Evolutionary conservation across 2,888 invertebrate genomes (phyloP), one percentile per base, ranked within the genome.

Genomic region (Drosophila fungiperda): DNA sequence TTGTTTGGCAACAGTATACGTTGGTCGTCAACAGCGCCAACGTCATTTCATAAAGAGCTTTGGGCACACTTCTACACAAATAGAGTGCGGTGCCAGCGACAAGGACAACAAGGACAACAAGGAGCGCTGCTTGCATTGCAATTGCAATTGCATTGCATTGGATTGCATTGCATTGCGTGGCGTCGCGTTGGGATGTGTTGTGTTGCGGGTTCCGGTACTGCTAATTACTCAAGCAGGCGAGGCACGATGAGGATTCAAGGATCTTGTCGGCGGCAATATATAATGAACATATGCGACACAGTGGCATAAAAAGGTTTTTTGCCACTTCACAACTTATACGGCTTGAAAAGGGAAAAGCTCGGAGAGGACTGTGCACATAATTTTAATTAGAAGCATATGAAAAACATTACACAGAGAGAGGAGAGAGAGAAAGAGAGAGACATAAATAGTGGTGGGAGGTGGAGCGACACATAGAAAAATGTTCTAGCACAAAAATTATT

Each of bases 321-420:
- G 61, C 75, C 71, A 71, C 76, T 69, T 84, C 53, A 78, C 62
- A 77, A 80, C 54, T 67, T 60, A 50, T 60, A 61, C 52, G 67
- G 58, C 40, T 62, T 23, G 52, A 26, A 62, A 29, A 58, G 59
- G 50, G n/a, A 73, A 49, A 20, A 57, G 45, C 23, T 23, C 45
- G 29, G 29, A 20, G 23, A n/a, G 23, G 35, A 23, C n/a, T 20
- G 29, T 17, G 66, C 64, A 72, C 71, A 78, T 83, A 85, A 83
- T 87, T 85, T 83, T 85, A 85, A 85, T 85, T 85, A 85, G 85
- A 85, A 83, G 76, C 83, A 87, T 87, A 77, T 87, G 79, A 74
- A 72, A 70, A 68, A 55, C 54, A 76, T 60, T 66, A 49, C 49
- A 58, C 42, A 61, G 49, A 57, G 33, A 50, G 35, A 57, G 54